Percentiles rank a stretch among this genome's conserved stretches.
These are phyloP conservation scores for Apamea epomidion DNA, from an alignment of 2,888 invertebrate genomes.

Conservation along the genomic window DNA sequence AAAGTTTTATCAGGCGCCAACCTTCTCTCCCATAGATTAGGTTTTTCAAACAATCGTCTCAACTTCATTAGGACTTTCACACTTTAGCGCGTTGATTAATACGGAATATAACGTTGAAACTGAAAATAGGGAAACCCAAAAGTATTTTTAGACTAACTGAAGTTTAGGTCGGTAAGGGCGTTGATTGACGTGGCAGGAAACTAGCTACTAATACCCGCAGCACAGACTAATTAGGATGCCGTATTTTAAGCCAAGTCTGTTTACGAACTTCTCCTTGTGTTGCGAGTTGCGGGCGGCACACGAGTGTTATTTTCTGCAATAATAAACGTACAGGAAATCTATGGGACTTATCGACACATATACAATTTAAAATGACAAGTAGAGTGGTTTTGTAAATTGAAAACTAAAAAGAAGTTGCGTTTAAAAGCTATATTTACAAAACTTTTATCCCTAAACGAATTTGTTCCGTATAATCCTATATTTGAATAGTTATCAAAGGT, in stretches of 20 bases:
- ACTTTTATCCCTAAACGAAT: not conserved
- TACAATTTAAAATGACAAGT: constrained; percentile 1
- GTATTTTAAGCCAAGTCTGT: constrained; percentile 58
- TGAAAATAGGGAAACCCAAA: constrained; percentile 34
- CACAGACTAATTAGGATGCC: constrained; percentile 59
- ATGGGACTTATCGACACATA: not conserved
- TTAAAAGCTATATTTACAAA: not conserved
- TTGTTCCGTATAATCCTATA: not conserved
- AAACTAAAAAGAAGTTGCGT: not conserved
- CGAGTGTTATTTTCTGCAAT: constrained; percentile 13
- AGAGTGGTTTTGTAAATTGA: not conserved
- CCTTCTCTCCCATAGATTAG: constrained; percentile 18
- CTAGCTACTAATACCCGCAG: constrained; percentile 54
- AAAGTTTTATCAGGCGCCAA: constrained; percentile 19
- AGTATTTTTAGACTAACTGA: constrained; percentile 57
- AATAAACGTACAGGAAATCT: constrained; percentile 12
- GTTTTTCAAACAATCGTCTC: constrained; percentile 12
- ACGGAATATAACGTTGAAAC: constrained; percentile 6
- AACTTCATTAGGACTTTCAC: constrained; percentile 29
- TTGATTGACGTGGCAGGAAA: constrained; percentile 69
- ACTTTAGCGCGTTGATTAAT: constrained; percentile 8
- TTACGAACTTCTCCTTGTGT: constrained; percentile 38
- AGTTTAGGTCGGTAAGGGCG: constrained; percentile 46
- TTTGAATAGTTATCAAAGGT: constrained; percentile 4
- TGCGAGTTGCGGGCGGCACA: not conserved